Base-by-base conservation (phyloP, 2,113 vertebrate genomes). In the Pseudolaguvia tuberculata region DNA sequence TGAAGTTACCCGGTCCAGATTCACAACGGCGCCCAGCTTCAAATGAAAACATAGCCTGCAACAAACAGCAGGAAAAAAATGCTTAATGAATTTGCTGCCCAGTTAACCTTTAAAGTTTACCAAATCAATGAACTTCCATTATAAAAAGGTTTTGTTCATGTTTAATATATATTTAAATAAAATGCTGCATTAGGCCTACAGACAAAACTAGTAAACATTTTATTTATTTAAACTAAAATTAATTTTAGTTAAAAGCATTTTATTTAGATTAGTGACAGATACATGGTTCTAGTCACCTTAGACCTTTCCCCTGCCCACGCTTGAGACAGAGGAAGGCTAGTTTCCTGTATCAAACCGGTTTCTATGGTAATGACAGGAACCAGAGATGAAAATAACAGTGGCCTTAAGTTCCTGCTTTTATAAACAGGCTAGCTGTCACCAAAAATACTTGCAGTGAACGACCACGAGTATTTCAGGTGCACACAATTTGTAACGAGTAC, bases 11-110 rank as follows among this genome's bases (percentile, higher is more conserved):
- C 0, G 96, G 93, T 18, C 97, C 97, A 0, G 96, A 99, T 15
- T 95, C 91, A 0, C 97, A 99, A 71, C 96, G 93, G 5, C 96
- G 92, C 21, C 97, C 96, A 0, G 96, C 95, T 86, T 99, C 96
- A 0, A 99, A 98, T 0, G 96, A 98, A 84, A 99, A 99, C 96
- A 98, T 98, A 73, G 95, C 93, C 97, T 98, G 83, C 7, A 72
- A 55, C 63, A 58, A 56, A 58, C 6, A 73, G 23, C 13, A 75
- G 4, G 57, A 66, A 27, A 2, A 70, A 35, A 39, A 45, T 35
- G 2, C 27, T 48, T 25, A 47, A n/a, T n/a, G n/a, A n/a, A n/a
- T n/a, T n/a, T 56, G 35, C 53, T n/a, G 21, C 0, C 29, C 27
- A 62, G 52, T 3, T 27, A n/a, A 18, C 11, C 27, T 50, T 18